Percentiles rank a stretch among this genome's conserved stretches.
Evolutionary conservation across 1,140 invertebrate species (phyloP).

Genomic region (Drosophila suzukii): DNA sequence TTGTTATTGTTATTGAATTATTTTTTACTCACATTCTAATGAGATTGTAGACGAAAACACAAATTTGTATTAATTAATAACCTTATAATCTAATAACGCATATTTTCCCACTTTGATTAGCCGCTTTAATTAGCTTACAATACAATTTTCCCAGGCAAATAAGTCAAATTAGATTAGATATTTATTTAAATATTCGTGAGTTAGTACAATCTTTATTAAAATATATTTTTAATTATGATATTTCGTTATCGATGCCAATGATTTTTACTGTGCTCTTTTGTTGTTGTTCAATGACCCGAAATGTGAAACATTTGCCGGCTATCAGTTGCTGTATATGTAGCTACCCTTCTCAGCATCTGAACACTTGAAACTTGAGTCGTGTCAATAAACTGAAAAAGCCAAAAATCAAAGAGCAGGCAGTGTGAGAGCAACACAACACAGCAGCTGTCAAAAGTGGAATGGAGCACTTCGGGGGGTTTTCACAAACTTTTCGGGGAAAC

Average conservation of each 20-base stretch:
- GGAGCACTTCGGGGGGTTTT: slow-evolving; percentile 14
- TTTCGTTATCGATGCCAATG: neutral
- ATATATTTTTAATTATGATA: neutral
- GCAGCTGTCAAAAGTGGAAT: slow-evolving; percentile 58
- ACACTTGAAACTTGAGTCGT: slow-evolving; percentile 49
- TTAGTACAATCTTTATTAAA: neutral
- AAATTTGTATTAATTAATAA: slow-evolving; percentile 5
- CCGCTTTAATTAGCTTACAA: slow-evolving; percentile 1
- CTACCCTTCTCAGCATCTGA: slow-evolving; percentile 1
- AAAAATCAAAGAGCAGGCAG: slow-evolving; percentile 34
- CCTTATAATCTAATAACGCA: slow-evolving; percentile 1
- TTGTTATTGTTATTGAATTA: neutral
- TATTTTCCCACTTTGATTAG: slow-evolving; percentile 10
- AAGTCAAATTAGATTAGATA: neutral
- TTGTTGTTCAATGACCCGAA: slow-evolving; percentile 25
- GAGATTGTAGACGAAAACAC: neutral
- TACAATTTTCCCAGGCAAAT: neutral
- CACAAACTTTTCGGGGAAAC: slow-evolving; percentile 54
- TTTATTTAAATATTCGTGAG: neutral
- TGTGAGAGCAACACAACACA: slow-evolving; percentile 14
- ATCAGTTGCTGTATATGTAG: slow-evolving; percentile 21
- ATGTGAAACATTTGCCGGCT: slow-evolving; percentile 26
- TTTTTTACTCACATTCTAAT: slow-evolving; percentile 10
- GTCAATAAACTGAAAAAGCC: slow-evolving; percentile 68
- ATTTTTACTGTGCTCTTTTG: neutral